phyloP scores from a whole-genome alignment of 2,797 vertebrate species.

The Eulemur mongoz region DNA sequence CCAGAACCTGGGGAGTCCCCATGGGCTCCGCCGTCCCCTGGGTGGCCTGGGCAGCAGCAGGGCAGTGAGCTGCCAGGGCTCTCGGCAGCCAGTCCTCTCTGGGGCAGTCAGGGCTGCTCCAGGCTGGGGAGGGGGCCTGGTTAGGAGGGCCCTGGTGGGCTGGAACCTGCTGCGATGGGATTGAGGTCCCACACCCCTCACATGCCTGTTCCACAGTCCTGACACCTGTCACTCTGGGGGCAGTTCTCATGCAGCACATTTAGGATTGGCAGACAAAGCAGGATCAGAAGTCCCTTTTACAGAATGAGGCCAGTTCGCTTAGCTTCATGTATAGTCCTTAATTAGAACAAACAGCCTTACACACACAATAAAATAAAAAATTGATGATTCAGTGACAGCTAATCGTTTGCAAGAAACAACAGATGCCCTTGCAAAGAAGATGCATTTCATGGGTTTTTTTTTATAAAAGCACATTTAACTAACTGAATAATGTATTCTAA shows the following conservation, averaged over 20 bases:
- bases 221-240: neutral
- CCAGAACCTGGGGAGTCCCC: neutral
- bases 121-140: too few species aligned
- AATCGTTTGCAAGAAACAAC: slow-evolving; percentile 72
- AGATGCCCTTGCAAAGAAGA: slow-evolving; percentile 70
- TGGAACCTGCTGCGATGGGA: neutral
- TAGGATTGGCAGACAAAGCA: neutral
- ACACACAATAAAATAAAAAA: slow-evolving; percentile 63
- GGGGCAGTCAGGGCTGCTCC: neutral
- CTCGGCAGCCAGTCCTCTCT: neutral
- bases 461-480: slow-evolving; percentile 68
- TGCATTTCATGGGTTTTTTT: slow-evolving; percentile 53
- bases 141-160: neutral
- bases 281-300: neutral
- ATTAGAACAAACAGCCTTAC: slow-evolving; percentile 71
- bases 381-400: slow-evolving; percentile 70
- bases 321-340: slow-evolving; percentile 21
- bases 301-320: slow-evolving; percentile 26
- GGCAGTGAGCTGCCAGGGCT: neutral
- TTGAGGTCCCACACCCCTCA: neutral
- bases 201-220: neutral
- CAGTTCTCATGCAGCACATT: neutral
- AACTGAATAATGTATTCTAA: slow-evolving; percentile 78
- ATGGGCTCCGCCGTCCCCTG: too few species aligned
- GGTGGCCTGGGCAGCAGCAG: fast-evolving